Base-by-base conservation (phyloP, 2,113 vertebrate genomes). In the Notarius lentiginosus region DNA sequence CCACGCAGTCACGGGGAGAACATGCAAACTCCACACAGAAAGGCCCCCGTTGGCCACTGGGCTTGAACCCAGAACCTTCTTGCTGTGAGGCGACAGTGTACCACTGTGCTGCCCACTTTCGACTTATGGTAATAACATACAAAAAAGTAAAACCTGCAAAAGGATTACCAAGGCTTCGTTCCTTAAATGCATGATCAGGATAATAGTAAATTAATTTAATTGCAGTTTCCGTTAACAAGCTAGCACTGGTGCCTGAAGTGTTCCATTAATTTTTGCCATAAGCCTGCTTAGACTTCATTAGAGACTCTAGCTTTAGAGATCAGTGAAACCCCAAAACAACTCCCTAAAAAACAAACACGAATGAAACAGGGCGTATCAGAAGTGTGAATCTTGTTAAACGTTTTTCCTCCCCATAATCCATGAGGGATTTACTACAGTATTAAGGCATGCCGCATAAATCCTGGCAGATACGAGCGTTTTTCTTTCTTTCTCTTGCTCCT, bases 381-480 rank as follows among this genome's bases (percentile, higher is more conserved):
- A 2, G 14, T 68, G 84, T 75, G 34, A 79, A 60, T 41, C 56
- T 4, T 56, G 77, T 30, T 58, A 15, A 77, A 18, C 9, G 15
- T 30, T 60, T 53, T 76, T 53, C 63, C 41, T 34, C 51, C 30
- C 80, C 66, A 82, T 85, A 83, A 56, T 84, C 79, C 58, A 49
- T 47, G n/a, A 72, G 76, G 82, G 72, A 82, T 82, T 55, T 60
- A 77, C 72, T 73, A 65, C 66, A 86, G 20, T 68, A 49, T 82
- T 55, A 76, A 82, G 75, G 60, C 5, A n/a, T 58, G 34, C 68
- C 60, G 15, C 9, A 84, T 72, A 58, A 79, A 86, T 58, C 72
- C 75, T 56, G 61, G 84, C 80, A 83, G 88, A 86, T 86, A 90
- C 84, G 68, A 68, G 58, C 70, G 34, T 11, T 22, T 68, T 89